A percentile compares a stretch with the other conserved stretches of the same genome.
phyloP scores from a whole-genome alignment of 2,888 invertebrate species.

The Cantharis rufa region DNA sequence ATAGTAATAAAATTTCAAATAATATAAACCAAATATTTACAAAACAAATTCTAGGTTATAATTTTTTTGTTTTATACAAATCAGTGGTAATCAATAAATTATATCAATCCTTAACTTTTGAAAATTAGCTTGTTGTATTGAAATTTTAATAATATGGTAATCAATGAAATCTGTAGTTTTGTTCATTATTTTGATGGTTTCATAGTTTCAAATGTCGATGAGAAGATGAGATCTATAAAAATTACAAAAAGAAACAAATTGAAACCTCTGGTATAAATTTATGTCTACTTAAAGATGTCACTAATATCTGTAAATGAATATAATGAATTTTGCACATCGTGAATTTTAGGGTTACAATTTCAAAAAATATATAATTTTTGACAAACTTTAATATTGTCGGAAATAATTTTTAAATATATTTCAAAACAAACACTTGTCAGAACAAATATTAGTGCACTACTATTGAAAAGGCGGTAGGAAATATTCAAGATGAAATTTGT shows the following conservation, averaged over 20 bases:
- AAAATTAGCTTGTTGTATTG: too few relatives aligned
- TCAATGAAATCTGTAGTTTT: too few relatives aligned
- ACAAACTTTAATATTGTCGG: background rate
- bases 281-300: background rate
- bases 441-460: background rate
- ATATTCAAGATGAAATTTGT: slow-evolving; percentile 70
- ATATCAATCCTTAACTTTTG: too few relatives aligned
- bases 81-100: background rate
- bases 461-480: background rate
- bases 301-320: background rate
- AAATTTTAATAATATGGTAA: too few relatives aligned
- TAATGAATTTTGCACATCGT: background rate
- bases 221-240: too few relatives aligned
- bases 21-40: background rate
- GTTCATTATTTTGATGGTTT: too few relatives aligned
- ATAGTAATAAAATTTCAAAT: slow-evolving; percentile 55
- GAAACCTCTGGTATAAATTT: background rate
- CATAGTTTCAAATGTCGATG: too few relatives aligned
- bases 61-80: background rate
- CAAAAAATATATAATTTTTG: background rate
- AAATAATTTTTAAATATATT: background rate
- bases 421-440: background rate
- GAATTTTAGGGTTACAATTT: background rate
- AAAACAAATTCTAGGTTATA: background rate
- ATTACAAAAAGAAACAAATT: too few relatives aligned